Evolutionary conservation across 2,113 vertebrate genomes (phyloP), one percentile per base, ranked within the genome.

Genomic region (Pelecanoides urinatrix): DNA sequence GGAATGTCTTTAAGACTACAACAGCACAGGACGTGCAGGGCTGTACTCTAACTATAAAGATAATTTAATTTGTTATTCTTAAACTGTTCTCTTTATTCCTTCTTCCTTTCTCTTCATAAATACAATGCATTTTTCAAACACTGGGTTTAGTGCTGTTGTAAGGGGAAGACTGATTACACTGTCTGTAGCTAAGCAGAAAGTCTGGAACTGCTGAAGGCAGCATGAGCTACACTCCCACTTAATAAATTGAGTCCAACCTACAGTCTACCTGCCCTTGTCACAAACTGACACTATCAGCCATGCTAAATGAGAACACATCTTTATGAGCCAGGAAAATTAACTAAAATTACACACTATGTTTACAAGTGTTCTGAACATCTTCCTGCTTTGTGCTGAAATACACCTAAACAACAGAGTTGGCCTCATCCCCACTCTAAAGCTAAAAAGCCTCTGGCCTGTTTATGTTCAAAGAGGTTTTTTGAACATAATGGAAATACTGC

Each of bases 61-160:
- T 52, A 65, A 85, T 77, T 96, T 92, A 66, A 93, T 95, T 94
- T 91, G 20, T 72, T 89, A 47, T 75, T 77, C 86, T 86, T 92
- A 67, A 91, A 66, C 21, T 26, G 21, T 25, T 79, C 16, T 95
- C 9, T 79, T 52, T 86, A 56, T 55, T 62, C 15, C 10, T 59
- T 58, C n/a, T 55, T 63, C n/a, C 7, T 61, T 17, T 65, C 17
- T 76, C 47, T 74, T 86, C 30, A 56, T 62, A 86, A 72, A 93
- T 29, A 63, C 29, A 74, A 17, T 13, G 13, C 11, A 68, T 84
- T 92, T 93, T 93, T 86, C 42, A 86, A 88, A 81, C 27, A 70
- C 13, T 8, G 26, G 23, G 1, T 52, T 89, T 71, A 74, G 7
- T 4, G 11, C 10, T 81, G 10, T 26, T 77, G 3, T 47, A 62